phyloP scores from a whole-genome alignment of 2,797 vertebrate species.

The Lagodon rhomboides region DNA sequence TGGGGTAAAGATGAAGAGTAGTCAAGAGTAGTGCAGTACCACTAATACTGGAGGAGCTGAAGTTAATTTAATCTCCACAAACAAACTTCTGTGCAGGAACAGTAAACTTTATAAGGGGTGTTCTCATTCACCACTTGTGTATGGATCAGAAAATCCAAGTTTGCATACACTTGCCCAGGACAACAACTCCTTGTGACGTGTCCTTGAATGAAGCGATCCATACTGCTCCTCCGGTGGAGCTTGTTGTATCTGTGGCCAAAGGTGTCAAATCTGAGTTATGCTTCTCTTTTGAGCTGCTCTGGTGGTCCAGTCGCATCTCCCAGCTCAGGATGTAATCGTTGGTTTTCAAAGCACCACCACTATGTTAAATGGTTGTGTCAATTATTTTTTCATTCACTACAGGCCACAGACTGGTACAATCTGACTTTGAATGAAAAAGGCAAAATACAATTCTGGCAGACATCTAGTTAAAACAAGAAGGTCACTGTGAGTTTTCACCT shows the following conservation, averaged over 20 bases:
- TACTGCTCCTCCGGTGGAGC: neutral
- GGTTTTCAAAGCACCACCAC: neutral
- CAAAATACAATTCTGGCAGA: too few species aligned
- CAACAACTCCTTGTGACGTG: neutral
- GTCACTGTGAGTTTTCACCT: too few species aligned
- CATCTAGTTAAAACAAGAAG: too few species aligned
- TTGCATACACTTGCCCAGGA: neutral
- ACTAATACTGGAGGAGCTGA: too few species aligned
- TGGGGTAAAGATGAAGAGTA: too few species aligned
- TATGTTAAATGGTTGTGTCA: neutral
- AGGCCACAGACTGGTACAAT: neutral
- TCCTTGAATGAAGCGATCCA: neutral
- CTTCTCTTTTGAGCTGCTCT: neutral
- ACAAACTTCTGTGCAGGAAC: too few species aligned
- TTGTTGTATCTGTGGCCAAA: neutral
- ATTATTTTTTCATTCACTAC: neutral
- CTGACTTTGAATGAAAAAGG: too few species aligned
- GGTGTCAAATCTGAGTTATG: slow-evolving; percentile 13
- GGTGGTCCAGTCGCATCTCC: neutral
- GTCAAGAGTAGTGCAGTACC: too few species aligned
- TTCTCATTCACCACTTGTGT: too few species aligned
- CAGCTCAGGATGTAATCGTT: neutral
- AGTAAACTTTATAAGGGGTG: too few species aligned
- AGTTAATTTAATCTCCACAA: too few species aligned
- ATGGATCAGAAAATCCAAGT: too few species aligned